phyloP scores from a whole-genome alignment of 2,797 vertebrate genomes.

The Eupleurogrammus muticus region DNA sequence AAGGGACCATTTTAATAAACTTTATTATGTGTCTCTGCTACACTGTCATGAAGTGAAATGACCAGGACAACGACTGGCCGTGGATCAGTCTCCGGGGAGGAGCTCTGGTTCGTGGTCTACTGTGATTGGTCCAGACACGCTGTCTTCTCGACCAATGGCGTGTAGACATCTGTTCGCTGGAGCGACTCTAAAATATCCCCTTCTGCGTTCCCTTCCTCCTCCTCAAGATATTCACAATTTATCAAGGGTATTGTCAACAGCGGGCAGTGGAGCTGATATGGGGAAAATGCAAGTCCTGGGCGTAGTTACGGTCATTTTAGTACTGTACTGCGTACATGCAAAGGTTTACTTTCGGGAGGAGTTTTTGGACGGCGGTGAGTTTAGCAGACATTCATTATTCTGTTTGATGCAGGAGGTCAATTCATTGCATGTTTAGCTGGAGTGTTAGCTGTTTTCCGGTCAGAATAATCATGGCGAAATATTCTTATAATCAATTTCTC shows the following conservation, averaged over 20 bases:
- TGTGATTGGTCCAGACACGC: constrained; percentile 75
- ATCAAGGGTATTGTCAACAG: background rate
- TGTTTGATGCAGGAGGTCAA: constrained; percentile 5
- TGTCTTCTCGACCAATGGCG: constrained; percentile 71
- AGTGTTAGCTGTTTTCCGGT: constrained; percentile 5
- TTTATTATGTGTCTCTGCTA: constrained; percentile 32
- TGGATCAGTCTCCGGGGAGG: constrained; percentile 23
- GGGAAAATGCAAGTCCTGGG: constrained; percentile 59
- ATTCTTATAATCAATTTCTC: background rate
- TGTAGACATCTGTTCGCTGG: constrained; percentile 85
- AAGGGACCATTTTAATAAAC: background rate
- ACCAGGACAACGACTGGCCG: constrained; percentile 28
- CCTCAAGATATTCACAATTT: constrained; percentile 6
- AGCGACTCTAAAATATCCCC: constrained; percentile 77
- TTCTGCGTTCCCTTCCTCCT: constrained; percentile 61
- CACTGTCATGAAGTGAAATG: background rate
- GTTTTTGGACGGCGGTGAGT: constrained; percentile 92
- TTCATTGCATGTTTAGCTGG: constrained; percentile 33
- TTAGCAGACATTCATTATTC: background rate
- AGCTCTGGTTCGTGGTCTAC: constrained; percentile 82
- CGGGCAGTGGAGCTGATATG: background rate
- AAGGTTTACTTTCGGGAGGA: constrained; percentile 89
- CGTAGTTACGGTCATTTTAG: constrained; percentile 58
- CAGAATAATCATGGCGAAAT: background rate
- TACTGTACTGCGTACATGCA: constrained; percentile 81